Evolutionary conservation across 1,140 invertebrate genomes (phyloP).

Genomic region (Stegodyphus mimosarum): DNA sequence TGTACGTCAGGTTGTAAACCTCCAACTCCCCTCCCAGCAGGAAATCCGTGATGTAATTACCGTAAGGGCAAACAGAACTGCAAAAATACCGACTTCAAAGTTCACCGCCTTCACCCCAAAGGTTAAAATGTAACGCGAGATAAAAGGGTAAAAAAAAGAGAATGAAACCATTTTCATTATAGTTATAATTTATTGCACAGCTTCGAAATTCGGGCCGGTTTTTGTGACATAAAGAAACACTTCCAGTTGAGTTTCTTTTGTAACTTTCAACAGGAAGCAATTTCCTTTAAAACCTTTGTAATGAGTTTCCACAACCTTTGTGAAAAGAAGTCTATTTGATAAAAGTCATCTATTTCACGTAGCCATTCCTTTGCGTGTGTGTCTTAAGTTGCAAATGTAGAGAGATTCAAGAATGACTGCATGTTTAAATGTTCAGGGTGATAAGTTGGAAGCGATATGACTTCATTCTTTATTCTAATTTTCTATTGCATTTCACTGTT

Average conservation of each 20-base stretch:
- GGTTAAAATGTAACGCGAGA: not conserved
- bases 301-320: slow-evolving; percentile 15
- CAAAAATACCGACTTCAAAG: not conserved
- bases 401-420: too few species aligned
- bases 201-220: not conserved
- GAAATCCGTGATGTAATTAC: too few species aligned
- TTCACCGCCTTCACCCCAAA: not conserved
- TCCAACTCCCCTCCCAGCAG: too few species aligned
- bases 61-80: too few species aligned
- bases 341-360: too few species aligned
- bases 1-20: too few species aligned
- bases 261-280: slow-evolving; percentile 17
- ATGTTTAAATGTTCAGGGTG: too few species aligned
- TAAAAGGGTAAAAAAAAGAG: not conserved
- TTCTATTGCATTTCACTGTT: too few species aligned
- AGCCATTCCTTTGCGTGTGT: too few species aligned
- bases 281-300: slow-evolving; percentile 14
- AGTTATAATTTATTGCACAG: slow-evolving; percentile 20
- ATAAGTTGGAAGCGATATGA: too few species aligned
- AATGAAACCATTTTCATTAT: not conserved
- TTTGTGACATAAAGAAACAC: not conserved
- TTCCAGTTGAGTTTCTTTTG: not conserved
- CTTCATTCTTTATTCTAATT: too few species aligned
- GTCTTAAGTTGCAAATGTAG: too few species aligned
- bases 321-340: not conserved